Percentiles rank a stretch among this genome's conserved stretches.
These are phyloP conservation scores for Cynopterus brachyotis DNA, from an alignment of 2,113 vertebrate species.

Conservation along the genomic window DNA sequence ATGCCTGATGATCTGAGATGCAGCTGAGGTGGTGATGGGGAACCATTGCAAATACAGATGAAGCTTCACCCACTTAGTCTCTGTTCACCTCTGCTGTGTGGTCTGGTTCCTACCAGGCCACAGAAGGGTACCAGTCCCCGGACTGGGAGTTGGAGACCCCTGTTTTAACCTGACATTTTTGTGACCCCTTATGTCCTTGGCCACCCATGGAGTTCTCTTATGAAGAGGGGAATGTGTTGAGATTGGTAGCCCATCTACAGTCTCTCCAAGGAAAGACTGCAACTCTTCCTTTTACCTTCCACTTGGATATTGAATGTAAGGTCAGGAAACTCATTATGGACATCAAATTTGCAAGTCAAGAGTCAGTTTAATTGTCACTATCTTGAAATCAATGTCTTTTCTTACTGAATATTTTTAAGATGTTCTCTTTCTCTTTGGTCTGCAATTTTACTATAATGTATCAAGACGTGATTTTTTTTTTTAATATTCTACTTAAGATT, in stretches of 20 bases:
- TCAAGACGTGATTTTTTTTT: background rate
- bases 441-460: background rate
- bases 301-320: background rate
- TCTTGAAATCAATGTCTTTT: background rate
- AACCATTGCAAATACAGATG: too few relatives aligned
- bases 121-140: too few relatives aligned
- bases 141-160: too few relatives aligned
- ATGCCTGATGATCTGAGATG: too few relatives aligned
- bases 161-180: background rate
- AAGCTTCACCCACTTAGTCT: too few relatives aligned
- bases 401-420: background rate
- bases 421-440: background rate
- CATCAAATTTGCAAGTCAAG: background rate
- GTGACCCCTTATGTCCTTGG: background rate
- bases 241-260: background rate
- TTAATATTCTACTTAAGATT: background rate
- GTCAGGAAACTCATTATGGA: background rate
- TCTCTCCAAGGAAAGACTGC: background rate
- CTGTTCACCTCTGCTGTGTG: too few relatives aligned
- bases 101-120: too few relatives aligned
- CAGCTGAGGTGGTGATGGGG: too few relatives aligned
- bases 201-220: background rate
- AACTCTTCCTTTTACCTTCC: background rate
- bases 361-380: background rate
- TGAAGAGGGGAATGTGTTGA: fast-evolving